A percentile compares a stretch with the other conserved stretches of the same genome.
Conservation (phyloP, 2,797 vertebrate genomes). For the Pyrocephalus nanus region DNA sequence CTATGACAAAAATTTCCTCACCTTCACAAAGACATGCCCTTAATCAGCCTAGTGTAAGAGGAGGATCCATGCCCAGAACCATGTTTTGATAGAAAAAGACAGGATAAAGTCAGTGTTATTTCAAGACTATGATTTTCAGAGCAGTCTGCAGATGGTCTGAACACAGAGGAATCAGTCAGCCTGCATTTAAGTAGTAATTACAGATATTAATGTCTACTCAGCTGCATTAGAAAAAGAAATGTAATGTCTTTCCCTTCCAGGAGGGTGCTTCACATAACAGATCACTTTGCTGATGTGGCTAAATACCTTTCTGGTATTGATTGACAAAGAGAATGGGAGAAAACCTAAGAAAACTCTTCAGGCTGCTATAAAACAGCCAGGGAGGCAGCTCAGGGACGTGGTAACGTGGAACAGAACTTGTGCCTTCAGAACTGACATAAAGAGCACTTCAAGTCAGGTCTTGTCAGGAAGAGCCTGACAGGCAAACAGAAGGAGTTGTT, state of each 20-base stretch:
- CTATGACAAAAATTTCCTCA: not conserved
- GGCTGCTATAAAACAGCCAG: not conserved
- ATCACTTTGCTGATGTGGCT: constrained; percentile 38
- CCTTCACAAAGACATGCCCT: accelerated
- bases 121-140: not conserved
- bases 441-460: not conserved
- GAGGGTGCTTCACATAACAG: constrained; percentile 17
- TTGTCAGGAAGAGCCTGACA: not conserved
- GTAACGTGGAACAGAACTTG: not conserved
- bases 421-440: not conserved
- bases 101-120: not conserved
- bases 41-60: accelerated
- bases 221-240: constrained; percentile 37
- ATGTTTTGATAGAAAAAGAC: not conserved
- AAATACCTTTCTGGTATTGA: constrained; percentile 39
- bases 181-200: constrained; percentile 52
- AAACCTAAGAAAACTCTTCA: not conserved
- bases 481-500: not conserved
- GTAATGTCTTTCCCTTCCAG: constrained; percentile 17
- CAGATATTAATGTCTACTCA: constrained; percentile 29
- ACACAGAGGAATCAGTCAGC: not conserved
- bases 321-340: not conserved
- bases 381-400: not conserved
- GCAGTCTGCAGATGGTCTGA: not conserved
- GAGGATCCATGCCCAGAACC: not conserved